These are phyloP conservation scores for Cossypha dichroa DNA, from an alignment of 2,797 vertebrate genomes.

Conservation along the genomic window DNA sequence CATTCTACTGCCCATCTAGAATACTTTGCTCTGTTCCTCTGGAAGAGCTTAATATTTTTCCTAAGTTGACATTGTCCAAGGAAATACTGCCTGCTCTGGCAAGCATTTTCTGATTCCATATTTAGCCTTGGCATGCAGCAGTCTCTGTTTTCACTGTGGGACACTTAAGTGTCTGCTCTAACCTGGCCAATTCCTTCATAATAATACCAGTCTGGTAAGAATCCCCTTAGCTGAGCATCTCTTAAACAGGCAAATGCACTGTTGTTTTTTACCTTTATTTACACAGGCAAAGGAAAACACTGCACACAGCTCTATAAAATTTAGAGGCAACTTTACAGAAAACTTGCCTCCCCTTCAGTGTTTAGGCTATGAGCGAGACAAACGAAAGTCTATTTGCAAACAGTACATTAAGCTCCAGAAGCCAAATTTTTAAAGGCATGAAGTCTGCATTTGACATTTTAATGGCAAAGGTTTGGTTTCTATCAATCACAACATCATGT, in stretches of 20 bases:
- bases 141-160: neutral
- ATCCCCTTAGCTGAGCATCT: constrained; percentile 10
- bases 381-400: constrained; percentile 79
- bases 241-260: neutral
- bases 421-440: constrained; percentile 76
- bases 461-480: constrained; percentile 79
- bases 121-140: neutral
- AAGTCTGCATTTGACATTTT: constrained; percentile 77
- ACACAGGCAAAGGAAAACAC: constrained; percentile 55
- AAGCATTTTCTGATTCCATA: neutral
- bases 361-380: constrained; percentile 66
- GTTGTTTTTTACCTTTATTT: constrained; percentile 60
- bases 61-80: neutral
- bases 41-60: neutral
- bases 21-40: neutral
- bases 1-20: neutral
- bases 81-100: neutral
- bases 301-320: constrained; percentile 56
- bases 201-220: neutral
- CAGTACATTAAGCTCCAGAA: constrained; percentile 82
- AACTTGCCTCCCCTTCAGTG: constrained; percentile 46
- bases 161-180: neutral
- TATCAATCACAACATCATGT: constrained; percentile 77
- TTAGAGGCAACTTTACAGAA: constrained; percentile 62
- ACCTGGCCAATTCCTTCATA: neutral